Conservation (phyloP, 2,113 vertebrate genomes). For the Brienomyrus brachyistius region DNA sequence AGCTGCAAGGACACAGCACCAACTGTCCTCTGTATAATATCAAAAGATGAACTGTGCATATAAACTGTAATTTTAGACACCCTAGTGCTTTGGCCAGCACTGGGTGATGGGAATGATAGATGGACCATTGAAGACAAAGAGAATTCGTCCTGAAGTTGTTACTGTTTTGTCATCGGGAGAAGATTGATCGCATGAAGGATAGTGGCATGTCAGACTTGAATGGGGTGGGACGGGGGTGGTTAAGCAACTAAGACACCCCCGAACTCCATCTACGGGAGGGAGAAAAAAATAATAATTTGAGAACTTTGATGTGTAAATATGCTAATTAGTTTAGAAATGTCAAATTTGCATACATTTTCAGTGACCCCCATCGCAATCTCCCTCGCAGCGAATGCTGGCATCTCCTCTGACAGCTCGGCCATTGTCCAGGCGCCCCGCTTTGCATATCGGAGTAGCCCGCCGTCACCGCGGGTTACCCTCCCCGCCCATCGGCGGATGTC, state of each 20-base stretch:
- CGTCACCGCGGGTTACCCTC: constrained; percentile 64
- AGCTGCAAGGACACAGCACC: not conserved
- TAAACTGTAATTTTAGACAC: not conserved
- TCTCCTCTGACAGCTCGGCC: constrained; percentile 80
- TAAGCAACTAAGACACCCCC: constrained; percentile 5
- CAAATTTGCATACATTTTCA: constrained; percentile 95
- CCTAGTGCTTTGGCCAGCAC: not conserved
- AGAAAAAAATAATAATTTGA: constrained; percentile 32
- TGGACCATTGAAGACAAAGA: not conserved
- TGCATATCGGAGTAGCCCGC: constrained; percentile 70
- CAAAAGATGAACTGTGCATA: not conserved
- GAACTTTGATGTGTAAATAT: constrained; percentile 79
- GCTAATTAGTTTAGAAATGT: constrained; percentile 91
- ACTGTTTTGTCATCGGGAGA: not conserved
- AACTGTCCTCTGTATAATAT: not conserved
- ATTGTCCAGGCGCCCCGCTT: constrained; percentile 74
- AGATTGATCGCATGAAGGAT: constrained; percentile 20
- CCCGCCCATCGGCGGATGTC: constrained; percentile 72
- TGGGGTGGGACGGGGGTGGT: not conserved
- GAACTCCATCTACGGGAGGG: not conserved
- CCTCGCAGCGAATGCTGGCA: constrained; percentile 74
- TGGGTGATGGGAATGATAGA: not conserved
- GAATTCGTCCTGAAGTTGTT: not conserved
- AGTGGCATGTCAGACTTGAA: constrained; percentile 19
- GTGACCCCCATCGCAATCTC: constrained; percentile 73